Conservation (phyloP, 1,140 invertebrate genomes). For the Drosophila melanica region DNA sequence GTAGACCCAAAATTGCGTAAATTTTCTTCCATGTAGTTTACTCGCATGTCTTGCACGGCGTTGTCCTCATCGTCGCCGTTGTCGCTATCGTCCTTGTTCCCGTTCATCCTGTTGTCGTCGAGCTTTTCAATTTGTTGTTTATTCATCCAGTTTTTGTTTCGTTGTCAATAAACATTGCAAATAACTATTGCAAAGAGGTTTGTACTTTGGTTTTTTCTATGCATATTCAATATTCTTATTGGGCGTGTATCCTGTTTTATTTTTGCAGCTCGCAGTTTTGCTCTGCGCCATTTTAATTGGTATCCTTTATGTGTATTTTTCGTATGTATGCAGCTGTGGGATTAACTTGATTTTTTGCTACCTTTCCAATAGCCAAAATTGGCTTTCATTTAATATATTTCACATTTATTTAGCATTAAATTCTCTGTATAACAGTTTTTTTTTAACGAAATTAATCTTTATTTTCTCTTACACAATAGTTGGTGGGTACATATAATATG, state of each 20-base stretch:
- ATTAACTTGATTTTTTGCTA: constrained; percentile 2
- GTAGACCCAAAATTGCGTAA: constrained; percentile 79
- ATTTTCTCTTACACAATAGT: neutral
- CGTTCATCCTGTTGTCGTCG: constrained; percentile 35
- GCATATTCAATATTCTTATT: constrained; percentile 29
- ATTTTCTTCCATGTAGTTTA: constrained; percentile 72
- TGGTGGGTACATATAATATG: constrained; percentile 10
- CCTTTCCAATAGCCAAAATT: neutral
- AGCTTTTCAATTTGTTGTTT: constrained; percentile 57
- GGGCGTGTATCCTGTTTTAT: constrained; percentile 31
- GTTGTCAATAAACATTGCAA: constrained; percentile 12
- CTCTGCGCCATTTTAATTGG: constrained; percentile 45
- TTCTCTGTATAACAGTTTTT: neutral
- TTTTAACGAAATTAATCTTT: neutral
- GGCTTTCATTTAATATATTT: neutral
- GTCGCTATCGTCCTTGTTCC: constrained; percentile 42
- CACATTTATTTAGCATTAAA: no score
- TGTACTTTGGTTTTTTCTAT: constrained; percentile 24
- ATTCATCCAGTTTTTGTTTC: constrained; percentile 20
- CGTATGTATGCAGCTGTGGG: constrained; percentile 18
- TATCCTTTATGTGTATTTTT: constrained; percentile 27
- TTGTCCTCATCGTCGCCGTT: constrained; percentile 48
- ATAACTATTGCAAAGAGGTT: constrained; percentile 30
- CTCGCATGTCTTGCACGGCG: constrained; percentile 72
- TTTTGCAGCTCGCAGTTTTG: constrained; percentile 1